Conservation (phyloP, 2,797 vertebrate genomes). For the Carapus acus region DNA sequence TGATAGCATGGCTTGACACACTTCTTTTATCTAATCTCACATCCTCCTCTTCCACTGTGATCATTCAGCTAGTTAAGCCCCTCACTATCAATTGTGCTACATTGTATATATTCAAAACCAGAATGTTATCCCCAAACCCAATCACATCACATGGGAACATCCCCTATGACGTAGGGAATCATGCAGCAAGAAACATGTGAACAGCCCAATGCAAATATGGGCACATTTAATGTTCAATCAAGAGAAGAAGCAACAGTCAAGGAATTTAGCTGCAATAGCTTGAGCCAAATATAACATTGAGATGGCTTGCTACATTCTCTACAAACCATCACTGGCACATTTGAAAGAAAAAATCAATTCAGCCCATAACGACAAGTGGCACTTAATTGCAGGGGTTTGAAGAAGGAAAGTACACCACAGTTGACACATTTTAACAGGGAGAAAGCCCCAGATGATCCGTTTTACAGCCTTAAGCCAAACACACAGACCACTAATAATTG, state of each 20-base stretch:
- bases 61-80: constrained; percentile 60
- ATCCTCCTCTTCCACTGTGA: constrained; percentile 57
- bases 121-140: constrained; percentile 44
- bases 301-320: background rate
- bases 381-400: constrained; percentile 1
- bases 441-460: no score
- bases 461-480: background rate
- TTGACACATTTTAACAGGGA: background rate
- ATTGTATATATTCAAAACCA: constrained; percentile 57
- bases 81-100: constrained; percentile 56
- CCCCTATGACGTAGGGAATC: constrained; percentile 31
- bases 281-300: constrained; percentile 3
- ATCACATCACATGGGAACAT: constrained; percentile 40
- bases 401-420: constrained; percentile 3
- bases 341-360: background rate
- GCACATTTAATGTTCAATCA: background rate
- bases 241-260: background rate
- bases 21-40: constrained; percentile 64
- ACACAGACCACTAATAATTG: constrained; percentile 10
- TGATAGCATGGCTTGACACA: constrained; percentile 63
- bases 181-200: constrained; percentile 22
- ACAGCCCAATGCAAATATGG: constrained; percentile 13
- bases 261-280: constrained; percentile 4
- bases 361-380: background rate
- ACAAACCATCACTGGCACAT: background rate